A percentile compares a stretch with the other conserved stretches of the same genome.
phyloP scores from a whole-genome alignment of 2,797 vertebrate genomes.

The Amblyraja radiata region DNA sequence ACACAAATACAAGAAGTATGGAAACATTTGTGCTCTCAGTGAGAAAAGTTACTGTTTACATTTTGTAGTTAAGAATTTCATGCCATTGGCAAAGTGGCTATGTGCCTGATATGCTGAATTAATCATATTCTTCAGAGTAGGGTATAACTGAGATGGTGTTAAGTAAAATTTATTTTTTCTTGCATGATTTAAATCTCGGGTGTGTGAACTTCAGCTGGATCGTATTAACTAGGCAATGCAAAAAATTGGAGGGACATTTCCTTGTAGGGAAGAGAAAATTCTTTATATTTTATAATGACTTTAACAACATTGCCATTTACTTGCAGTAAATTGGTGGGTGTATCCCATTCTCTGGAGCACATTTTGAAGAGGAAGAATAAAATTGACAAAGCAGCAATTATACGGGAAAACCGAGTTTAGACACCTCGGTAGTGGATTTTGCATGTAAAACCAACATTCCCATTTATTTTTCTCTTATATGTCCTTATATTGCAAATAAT shows the following conservation, averaged over 20 bases:
- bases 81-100: neutral
- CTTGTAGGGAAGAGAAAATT: neutral
- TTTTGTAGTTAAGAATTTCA: neutral
- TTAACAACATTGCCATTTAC: neutral
- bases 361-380: neutral
- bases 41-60: neutral
- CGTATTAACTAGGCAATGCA: neutral
- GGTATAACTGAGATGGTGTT: no score
- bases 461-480: neutral
- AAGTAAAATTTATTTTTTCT: neutral
- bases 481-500: neutral
- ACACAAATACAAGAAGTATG: neutral
- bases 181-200: neutral
- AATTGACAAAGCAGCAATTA: neutral
- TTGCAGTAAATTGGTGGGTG: neutral
- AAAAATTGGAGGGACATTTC: neutral
- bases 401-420: neutral
- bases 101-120: no score
- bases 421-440: neutral
- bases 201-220: neutral
- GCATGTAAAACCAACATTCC: neutral
- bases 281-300: neutral
- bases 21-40: neutral
- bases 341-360: neutral
- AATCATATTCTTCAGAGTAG: neutral